Base-by-base conservation (phyloP, 2,797 vertebrate genomes). In the Syndactyla subalaris region DNA sequence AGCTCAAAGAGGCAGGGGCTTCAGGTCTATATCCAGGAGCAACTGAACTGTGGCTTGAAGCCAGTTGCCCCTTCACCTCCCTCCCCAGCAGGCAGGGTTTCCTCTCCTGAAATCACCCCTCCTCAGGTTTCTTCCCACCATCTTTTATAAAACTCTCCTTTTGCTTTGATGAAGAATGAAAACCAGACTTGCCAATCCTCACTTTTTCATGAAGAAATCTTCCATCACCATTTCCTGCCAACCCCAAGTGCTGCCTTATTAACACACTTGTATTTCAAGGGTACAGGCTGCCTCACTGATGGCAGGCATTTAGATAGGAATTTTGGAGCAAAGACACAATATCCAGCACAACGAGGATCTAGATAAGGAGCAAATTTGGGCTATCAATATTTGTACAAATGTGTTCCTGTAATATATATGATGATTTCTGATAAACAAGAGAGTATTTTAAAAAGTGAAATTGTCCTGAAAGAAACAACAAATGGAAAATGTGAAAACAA, bases 121-220 rank as follows among this genome's bases (percentile, higher is more conserved):
- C 38, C 57, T 88, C 19, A 8, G 13, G 4, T 81, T 95, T 92
- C 73, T 70, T 86, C 52, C 74, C 32, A 30, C 22, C 62, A 23
- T 41, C 16, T 12, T 54, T 78, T 86, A 48, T 58, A 76, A 88
- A 86, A n/a, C 6, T 51, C 16, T 71, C 29, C 6, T 80, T 84
- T 59, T 46, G n/a, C 83, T 93, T 66, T 73, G 85, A 94, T 73
- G 74, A 57, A 41, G 48, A 93, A 96, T 76, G 73, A 86, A 88
- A 93, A 78, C 55, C 82, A 92, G 83, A 89, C 5, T 0, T 85
- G 41, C 24, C 30, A 92, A 46, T 79, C 49, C n/a, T 23, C 41
- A 27, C 20, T 27, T 87, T 74, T 78, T 57, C 34, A 38, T 6
- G 10, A 85, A 73, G 62, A 93, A 93, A 83, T 46, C 58, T 80